phyloP scores from a whole-genome alignment of 64 coral and sea anemone genomes.

The Montipora foliosa region DNA sequence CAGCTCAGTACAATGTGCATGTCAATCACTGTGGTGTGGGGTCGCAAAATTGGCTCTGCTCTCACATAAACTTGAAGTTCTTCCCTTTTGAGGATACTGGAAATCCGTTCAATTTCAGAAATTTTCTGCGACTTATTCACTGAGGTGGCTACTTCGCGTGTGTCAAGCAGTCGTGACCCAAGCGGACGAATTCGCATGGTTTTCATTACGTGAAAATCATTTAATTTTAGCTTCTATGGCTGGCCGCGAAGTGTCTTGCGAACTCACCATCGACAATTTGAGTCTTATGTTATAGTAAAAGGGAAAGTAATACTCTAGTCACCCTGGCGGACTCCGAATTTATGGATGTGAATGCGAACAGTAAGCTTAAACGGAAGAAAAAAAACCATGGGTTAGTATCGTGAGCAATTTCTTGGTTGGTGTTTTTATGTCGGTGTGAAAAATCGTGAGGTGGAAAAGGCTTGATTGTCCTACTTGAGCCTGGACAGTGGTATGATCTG shows the following conservation, averaged over 20 bases:
- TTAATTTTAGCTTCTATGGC: conserved; percentile 46
- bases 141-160: background rate
- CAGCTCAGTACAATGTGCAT: conserved; percentile 67
- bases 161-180: conserved; percentile 36
- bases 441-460: conserved; percentile 90
- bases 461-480: conserved; percentile 85
- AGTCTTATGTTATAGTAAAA: conserved; percentile 27
- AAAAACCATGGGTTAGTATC: conserved; percentile 87
- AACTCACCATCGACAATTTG: conserved; percentile 41
- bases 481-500: conserved; percentile 80
- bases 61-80: conserved; percentile 22
- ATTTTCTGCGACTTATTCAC: background rate
- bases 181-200: conserved; percentile 16
- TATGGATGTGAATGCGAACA: conserved; percentile 88
- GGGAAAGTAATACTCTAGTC: conserved; percentile 26
- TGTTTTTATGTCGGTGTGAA: conserved; percentile 77
- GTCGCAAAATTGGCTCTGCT: conserved; percentile 44
- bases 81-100: conserved; percentile 13
- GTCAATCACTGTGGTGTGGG: conserved; percentile 79
- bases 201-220: conserved; percentile 57
- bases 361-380: conserved; percentile 94
- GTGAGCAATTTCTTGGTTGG: conserved; percentile 54
- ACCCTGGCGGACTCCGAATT: conserved; percentile 86
- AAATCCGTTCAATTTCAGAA: background rate
- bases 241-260: conserved; percentile 57